Evolutionary conservation across 2,888 invertebrate genomes (phyloP).

Genomic region (Meliscaeva auricollis): DNA sequence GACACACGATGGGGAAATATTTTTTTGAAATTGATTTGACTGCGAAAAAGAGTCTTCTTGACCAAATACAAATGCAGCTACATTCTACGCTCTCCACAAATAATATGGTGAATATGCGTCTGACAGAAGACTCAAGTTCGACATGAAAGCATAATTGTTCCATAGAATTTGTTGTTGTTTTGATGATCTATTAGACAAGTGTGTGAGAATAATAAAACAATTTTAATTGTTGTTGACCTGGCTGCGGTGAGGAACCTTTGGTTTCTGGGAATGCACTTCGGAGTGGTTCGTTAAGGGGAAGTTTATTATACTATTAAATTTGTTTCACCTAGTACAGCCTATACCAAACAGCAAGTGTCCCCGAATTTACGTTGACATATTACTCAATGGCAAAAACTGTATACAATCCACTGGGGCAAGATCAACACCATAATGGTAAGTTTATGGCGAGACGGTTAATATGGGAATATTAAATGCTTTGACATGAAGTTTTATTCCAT

Average conservation of each 20-base stretch:
- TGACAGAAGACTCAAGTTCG: slow-evolving; percentile 38
- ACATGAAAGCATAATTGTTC: slow-evolving; percentile 49
- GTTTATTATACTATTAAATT: slow-evolving; percentile 40
- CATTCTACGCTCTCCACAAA: slow-evolving; percentile 16
- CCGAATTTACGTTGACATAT: slow-evolving; percentile 20
- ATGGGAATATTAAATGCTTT: slow-evolving; percentile 48
- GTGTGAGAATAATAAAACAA: slow-evolving; percentile 48
- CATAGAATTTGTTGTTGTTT: slow-evolving; percentile 38
- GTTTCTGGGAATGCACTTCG: slow-evolving; percentile 54
- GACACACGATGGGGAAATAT: slow-evolving; percentile 32
- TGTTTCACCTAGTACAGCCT: neutral
- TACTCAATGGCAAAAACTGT: slow-evolving; percentile 3
- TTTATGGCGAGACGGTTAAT: slow-evolving; percentile 17
- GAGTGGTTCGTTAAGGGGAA: neutral
- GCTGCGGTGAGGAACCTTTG: slow-evolving; percentile 33
- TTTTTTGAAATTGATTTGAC: slow-evolving; percentile 46
- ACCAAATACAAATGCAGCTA: slow-evolving; percentile 33
- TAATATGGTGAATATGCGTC: slow-evolving; percentile 34
- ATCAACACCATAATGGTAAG: slow-evolving; percentile 57
- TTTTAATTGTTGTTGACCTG: slow-evolving; percentile 48
- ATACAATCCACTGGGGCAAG: slow-evolving; percentile 54
- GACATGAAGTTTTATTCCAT: slow-evolving; percentile 58
- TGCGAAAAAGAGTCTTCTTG: slow-evolving; percentile 48
- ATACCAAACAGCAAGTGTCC: slow-evolving; percentile 2
- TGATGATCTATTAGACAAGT: slow-evolving; percentile 31